A percentile compares a stretch with the other conserved stretches of the same genome.
phyloP scores from a whole-genome alignment of 1,140 invertebrate species.

The Amyelois transitella region DNA sequence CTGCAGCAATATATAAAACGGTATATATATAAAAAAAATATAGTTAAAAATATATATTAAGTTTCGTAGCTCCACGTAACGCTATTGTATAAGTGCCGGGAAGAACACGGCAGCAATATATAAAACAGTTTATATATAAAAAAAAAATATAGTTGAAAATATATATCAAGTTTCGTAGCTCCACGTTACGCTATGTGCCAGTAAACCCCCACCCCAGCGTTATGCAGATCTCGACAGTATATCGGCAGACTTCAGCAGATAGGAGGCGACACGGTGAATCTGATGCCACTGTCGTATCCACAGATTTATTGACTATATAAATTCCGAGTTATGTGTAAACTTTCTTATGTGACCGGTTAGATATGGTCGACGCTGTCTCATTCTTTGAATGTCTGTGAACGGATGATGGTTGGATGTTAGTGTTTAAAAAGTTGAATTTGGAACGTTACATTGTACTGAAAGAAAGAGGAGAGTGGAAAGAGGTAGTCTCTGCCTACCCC shows the following conservation, averaged over 20 bases:
- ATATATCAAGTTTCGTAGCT: background rate
- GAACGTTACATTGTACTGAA: too few relatives aligned
- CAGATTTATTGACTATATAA: slow-evolving; percentile 60
- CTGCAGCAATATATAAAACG: too few relatives aligned
- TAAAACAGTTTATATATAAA: too few relatives aligned
- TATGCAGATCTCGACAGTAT: slow-evolving; percentile 67
- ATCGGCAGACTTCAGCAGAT: slow-evolving; percentile 68
- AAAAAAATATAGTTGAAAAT: background rate
- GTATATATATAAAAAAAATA: background rate
- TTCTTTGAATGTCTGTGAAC: too few relatives aligned
- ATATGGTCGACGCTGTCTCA: background rate
- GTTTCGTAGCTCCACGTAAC: too few relatives aligned
- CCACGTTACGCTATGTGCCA: background rate
- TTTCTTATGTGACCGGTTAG: background rate
- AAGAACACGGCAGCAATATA: too few relatives aligned
- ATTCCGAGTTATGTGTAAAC: slow-evolving; percentile 1
- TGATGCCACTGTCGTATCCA: slow-evolving; percentile 61
- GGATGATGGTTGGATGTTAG: too few relatives aligned
- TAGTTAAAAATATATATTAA: too few relatives aligned
- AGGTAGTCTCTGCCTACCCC: too few relatives aligned
- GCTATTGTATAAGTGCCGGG: too few relatives aligned
- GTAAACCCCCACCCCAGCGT: slow-evolving; percentile 33
- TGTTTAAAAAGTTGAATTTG: too few relatives aligned
- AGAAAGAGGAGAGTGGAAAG: too few relatives aligned
- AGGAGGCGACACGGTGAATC: slow-evolving; percentile 63